phyloP scores from a whole-genome alignment of 2,888 invertebrate species.

The Nysson spinosus region DNA sequence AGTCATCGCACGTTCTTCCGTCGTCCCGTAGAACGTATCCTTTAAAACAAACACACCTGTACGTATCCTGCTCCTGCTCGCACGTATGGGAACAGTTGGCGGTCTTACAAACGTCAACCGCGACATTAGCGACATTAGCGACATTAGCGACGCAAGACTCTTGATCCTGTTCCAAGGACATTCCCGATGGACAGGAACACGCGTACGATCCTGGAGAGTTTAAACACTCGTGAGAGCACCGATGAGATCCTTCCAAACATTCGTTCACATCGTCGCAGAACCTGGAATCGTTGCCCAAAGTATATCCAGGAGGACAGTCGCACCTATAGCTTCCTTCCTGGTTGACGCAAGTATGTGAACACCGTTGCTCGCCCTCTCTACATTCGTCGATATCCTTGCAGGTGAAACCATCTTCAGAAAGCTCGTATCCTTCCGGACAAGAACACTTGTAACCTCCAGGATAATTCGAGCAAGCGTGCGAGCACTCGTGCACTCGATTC shows the following conservation, averaged over 20 bases:
- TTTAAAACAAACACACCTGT: slow-evolving; percentile 79
- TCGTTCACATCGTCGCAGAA: slow-evolving; percentile 80
- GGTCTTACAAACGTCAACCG: slow-evolving; percentile 53
- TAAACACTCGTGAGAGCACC: slow-evolving; percentile 80
- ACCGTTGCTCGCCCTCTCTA: slow-evolving; percentile 56
- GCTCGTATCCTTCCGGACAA: slow-evolving; percentile 53
- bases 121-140: too few relatives aligned
- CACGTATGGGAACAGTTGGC: slow-evolving; percentile 77
- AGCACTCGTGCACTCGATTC: slow-evolving; percentile 76
- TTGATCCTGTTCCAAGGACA: slow-evolving; percentile 58
- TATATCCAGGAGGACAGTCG: slow-evolving; percentile 79
- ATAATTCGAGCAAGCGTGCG: slow-evolving; percentile 53
- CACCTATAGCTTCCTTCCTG: slow-evolving; percentile 79
- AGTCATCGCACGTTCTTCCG: slow-evolving; percentile 71
- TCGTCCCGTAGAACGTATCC: slow-evolving; percentile 77
- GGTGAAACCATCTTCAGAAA: slow-evolving; percentile 51
- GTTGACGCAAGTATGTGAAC: slow-evolving; percentile 78
- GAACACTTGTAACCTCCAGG: slow-evolving; percentile 70
- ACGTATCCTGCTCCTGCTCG: slow-evolving; percentile 78
- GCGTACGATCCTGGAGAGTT: slow-evolving; percentile 79
- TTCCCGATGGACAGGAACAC: slow-evolving; percentile 79
- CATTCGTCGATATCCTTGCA: slow-evolving; percentile 69
- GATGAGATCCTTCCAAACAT: slow-evolving; percentile 77
- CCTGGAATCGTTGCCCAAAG: slow-evolving; percentile 50
- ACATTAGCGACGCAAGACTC: slow-evolving; percentile 52